phyloP scores from a whole-genome alignment of 1,140 invertebrate genomes.

The Oscheius sp. region DNA sequence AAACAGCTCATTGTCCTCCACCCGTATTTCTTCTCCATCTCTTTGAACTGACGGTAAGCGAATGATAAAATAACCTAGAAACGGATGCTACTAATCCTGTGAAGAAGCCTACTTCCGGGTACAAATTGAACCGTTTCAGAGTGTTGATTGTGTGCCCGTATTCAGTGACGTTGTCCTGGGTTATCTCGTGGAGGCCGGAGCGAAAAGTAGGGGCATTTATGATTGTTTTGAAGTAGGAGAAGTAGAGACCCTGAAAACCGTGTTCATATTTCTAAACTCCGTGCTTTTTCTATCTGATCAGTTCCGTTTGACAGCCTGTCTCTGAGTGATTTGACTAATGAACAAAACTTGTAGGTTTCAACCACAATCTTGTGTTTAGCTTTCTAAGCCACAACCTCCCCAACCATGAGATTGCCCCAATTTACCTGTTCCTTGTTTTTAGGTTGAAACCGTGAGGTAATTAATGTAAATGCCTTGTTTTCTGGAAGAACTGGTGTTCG shows the following conservation, averaged over 20 bases:
- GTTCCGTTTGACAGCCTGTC: too few species aligned
- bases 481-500: too few species aligned
- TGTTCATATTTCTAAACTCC: too few species aligned
- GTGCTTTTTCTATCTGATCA: too few species aligned
- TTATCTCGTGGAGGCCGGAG: constrained; percentile 69
- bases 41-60: constrained; percentile 66
- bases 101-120: constrained; percentile 76
- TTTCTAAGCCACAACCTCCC: too few species aligned
- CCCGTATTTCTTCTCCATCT: constrained; percentile 60
- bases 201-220: constrained; percentile 70
- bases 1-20: constrained; percentile 66
- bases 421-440: too few species aligned
- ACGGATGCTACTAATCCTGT: neutral
- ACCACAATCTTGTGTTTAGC: too few species aligned
- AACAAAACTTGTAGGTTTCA: too few species aligned
- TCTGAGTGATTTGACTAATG: too few species aligned
- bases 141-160: constrained; percentile 77
- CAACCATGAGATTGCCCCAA: too few species aligned
- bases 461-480: too few species aligned
- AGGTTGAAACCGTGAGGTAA: too few species aligned
- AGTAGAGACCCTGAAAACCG: constrained; percentile 75
- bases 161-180: constrained; percentile 75
- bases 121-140: constrained; percentile 76
- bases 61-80: constrained; percentile 67
- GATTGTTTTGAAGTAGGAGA: constrained; percentile 80